Percentiles rank a stretch among this genome's conserved stretches.
Evolutionary conservation across 2,797 vertebrate species (phyloP).

Genomic region (Taeniopygia guttata): DNA sequence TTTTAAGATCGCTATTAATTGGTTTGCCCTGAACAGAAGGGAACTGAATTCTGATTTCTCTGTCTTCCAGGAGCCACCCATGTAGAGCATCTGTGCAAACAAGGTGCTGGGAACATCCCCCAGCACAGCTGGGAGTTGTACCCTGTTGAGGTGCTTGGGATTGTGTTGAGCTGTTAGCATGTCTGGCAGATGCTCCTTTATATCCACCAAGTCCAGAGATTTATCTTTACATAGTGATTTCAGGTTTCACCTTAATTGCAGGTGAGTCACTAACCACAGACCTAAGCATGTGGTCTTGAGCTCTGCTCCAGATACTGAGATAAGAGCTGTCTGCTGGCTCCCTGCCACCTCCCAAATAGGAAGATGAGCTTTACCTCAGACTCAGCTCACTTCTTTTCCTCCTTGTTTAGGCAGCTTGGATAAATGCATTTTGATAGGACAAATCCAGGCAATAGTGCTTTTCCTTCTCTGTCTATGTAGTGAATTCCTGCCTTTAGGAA

Average conservation of each 20-base stretch:
- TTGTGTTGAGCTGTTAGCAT: neutral
- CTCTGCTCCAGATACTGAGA: neutral
- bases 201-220: neutral
- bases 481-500: neutral
- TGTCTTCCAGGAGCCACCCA: accelerated
- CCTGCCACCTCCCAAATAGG: neutral
- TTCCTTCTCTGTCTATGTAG: neutral
- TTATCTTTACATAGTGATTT: neutral
- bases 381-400: neutral
- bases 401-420: neutral
- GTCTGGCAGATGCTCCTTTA: neutral
- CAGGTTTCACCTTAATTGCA: neutral
- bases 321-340: constrained; percentile 21
- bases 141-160: neutral
- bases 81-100: neutral
- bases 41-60: neutral
- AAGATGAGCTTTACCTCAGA: neutral
- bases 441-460: neutral
- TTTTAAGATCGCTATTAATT: neutral
- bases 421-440: neutral
- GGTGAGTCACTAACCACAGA: constrained; percentile 18
- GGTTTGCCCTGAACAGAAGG: neutral
- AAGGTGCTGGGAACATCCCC: neutral
- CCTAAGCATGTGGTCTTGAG: neutral
- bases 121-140: neutral